A percentile compares a stretch with the other conserved stretches of the same genome.
These are phyloP conservation scores for Lasioglossum calceatum DNA, from an alignment of 2,888 invertebrate genomes.

Conservation along the genomic window DNA sequence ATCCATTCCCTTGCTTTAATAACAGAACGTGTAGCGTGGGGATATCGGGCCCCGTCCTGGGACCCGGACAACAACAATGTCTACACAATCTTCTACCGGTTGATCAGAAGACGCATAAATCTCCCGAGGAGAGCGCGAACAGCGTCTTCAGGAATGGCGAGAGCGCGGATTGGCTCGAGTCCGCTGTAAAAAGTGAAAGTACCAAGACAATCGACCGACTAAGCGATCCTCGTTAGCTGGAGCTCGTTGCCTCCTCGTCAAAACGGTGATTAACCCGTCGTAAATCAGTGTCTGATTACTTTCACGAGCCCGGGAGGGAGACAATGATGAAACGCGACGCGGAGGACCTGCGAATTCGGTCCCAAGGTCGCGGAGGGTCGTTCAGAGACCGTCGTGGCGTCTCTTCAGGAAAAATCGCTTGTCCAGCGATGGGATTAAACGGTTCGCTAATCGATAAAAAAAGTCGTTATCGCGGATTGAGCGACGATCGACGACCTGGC, in stretches of 20 bases:
- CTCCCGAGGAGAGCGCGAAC: no score
- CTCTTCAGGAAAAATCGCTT: not conserved
- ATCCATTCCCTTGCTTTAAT: not conserved
- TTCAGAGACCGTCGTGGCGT: not conserved
- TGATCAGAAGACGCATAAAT: not conserved
- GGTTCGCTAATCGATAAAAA: conserved; percentile 23
- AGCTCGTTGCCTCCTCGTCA: conserved; percentile 37
- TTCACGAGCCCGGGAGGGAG: not conserved
- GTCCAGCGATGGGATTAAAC: conserved; percentile 30
- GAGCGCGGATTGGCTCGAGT: not conserved
- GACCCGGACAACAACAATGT: not conserved
- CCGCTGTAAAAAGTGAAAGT: conserved; percentile 5
- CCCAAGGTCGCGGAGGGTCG: not conserved
- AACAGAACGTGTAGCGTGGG: not conserved
- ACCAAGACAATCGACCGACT: conserved; percentile 3
- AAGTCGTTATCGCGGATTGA: conserved; percentile 12
- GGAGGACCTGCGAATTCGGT: not conserved
- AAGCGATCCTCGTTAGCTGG: not conserved
- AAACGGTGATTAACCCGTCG: conserved; percentile 11
- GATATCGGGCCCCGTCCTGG: not conserved
- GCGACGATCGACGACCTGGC: not conserved
- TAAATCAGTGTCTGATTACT: not conserved
- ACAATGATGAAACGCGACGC: not conserved
- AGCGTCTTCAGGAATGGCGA: not conserved
- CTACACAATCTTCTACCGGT: not conserved